These are phyloP conservation scores for Passer montanus DNA, from an alignment of 2,113 vertebrate species.

Conservation along the genomic window DNA sequence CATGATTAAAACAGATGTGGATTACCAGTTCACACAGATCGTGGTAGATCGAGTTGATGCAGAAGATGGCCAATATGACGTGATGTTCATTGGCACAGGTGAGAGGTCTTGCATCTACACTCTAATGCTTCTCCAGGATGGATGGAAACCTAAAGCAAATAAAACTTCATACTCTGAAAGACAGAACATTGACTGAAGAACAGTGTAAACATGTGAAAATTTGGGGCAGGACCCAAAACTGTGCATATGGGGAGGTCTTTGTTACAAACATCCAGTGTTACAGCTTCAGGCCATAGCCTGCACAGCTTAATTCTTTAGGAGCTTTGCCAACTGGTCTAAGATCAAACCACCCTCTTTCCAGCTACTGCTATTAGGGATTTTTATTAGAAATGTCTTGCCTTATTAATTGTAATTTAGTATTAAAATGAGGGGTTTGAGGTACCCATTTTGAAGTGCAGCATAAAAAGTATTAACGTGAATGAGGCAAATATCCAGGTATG, in stretches of 20 bases:
- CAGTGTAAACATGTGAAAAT: background rate
- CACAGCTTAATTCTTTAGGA: background rate
- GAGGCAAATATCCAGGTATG: background rate
- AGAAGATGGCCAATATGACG: slow-evolving; percentile 96
- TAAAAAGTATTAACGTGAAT: background rate
- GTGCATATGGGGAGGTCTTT: background rate
- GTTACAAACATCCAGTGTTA: background rate
- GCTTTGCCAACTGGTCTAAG: slow-evolving; percentile 13
- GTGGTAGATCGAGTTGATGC: slow-evolving; percentile 96
- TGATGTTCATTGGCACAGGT: slow-evolving; percentile 99
- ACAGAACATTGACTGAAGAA: background rate
- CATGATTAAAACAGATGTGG: slow-evolving; percentile 95
- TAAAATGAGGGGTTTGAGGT: background rate
- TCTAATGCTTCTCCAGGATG: background rate
- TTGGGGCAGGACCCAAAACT: background rate
- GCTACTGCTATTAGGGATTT: background rate
- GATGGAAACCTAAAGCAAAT: background rate
- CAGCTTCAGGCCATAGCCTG: background rate
- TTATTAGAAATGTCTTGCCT: slow-evolving; percentile 29
- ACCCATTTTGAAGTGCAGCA: background rate
- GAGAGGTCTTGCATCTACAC: background rate
- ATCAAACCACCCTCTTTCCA: slow-evolving; percentile 29
- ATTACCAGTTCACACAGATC: slow-evolving; percentile 97
- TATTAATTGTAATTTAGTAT: slow-evolving; percentile 33
- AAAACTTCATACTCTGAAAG: background rate